phyloP scores from a whole-genome alignment of 1,140 invertebrate genomes.

The Drosophila prosaltans region DNA sequence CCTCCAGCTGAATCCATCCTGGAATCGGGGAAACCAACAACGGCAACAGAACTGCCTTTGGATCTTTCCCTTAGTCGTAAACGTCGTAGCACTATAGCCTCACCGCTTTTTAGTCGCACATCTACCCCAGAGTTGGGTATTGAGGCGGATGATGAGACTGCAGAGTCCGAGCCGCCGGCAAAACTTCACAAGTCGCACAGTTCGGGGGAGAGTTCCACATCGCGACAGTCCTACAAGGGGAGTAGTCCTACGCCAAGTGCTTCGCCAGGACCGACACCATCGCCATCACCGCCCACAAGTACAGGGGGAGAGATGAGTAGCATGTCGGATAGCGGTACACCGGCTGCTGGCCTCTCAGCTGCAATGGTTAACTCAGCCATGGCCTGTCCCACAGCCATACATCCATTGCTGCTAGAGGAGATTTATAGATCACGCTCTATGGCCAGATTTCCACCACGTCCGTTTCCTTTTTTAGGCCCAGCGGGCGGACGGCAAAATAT shows the following conservation, averaged over 20 bases:
- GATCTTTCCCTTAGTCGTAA: conserved; percentile 87
- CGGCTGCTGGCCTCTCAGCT: conserved; percentile 3
- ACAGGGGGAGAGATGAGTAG: conserved; percentile 70
- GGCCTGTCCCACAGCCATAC: conserved; percentile 90
- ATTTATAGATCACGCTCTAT: conserved; percentile 85
- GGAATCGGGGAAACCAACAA: conserved; percentile 18
- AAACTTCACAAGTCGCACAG: conserved; percentile 59
- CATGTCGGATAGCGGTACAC: conserved; percentile 57
- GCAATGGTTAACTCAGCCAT: conserved; percentile 84
- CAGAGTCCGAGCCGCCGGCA: conserved; percentile 6
- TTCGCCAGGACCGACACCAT: conserved; percentile 73
- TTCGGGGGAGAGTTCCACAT: conserved; percentile 55
- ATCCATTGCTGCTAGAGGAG: conserved; percentile 89
- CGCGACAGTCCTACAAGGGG: conserved; percentile 61
- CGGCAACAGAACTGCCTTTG: conserved; percentile 86
- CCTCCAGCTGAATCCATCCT: conserved; percentile 50
- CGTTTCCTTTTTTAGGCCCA: conserved; percentile 89
- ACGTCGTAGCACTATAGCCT: conserved; percentile 29
- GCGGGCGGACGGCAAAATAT: conserved; percentile 85
- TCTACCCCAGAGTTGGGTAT: conserved; percentile 31
- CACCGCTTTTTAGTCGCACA: conserved; percentile 31
- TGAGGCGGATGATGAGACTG: conserved; percentile 27
- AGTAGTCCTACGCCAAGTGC: conserved; percentile 65
- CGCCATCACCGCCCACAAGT: conserved; percentile 83
- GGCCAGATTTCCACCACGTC: conserved; percentile 43